phyloP scores from a whole-genome alignment of 2,888 invertebrate species.

The Ormyrus rosae region DNA sequence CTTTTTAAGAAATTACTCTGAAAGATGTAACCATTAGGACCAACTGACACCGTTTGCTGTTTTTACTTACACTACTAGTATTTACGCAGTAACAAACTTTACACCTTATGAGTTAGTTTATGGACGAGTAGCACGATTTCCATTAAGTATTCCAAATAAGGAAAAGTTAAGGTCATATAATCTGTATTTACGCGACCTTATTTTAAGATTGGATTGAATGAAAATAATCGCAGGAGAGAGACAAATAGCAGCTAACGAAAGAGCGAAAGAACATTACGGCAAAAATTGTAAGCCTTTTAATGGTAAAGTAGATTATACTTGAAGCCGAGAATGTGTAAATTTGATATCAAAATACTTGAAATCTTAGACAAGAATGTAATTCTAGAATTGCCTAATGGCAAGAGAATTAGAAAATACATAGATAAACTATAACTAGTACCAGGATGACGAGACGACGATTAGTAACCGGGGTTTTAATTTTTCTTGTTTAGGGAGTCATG shows the following conservation, averaged over 20 bases:
- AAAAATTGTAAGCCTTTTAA: neutral
- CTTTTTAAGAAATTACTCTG: neutral
- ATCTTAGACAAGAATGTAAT: constrained; percentile 2
- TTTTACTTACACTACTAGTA: neutral
- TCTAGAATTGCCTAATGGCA: no score
- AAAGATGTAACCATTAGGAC: neutral
- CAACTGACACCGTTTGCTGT: neutral
- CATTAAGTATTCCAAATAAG: neutral
- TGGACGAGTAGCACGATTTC: neutral
- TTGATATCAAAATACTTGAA: neutral
- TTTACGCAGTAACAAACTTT: constrained; percentile 4
- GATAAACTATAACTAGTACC: no score
- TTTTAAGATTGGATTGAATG: neutral
- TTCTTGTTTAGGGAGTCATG: no score
- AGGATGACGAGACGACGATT: no score
- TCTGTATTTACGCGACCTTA: neutral
- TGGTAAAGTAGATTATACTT: neutral
- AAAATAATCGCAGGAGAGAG: neutral
- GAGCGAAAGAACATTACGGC: no score
- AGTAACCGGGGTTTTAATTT: no score
- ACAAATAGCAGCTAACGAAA: neutral
- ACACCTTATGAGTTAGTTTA: constrained; percentile 1
- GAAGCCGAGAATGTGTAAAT: neutral
- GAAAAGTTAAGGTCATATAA: neutral
- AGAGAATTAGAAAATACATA: no score